phyloP scores from a whole-genome alignment of 2,888 invertebrate genomes.

The Piscicola geometra region DNA sequence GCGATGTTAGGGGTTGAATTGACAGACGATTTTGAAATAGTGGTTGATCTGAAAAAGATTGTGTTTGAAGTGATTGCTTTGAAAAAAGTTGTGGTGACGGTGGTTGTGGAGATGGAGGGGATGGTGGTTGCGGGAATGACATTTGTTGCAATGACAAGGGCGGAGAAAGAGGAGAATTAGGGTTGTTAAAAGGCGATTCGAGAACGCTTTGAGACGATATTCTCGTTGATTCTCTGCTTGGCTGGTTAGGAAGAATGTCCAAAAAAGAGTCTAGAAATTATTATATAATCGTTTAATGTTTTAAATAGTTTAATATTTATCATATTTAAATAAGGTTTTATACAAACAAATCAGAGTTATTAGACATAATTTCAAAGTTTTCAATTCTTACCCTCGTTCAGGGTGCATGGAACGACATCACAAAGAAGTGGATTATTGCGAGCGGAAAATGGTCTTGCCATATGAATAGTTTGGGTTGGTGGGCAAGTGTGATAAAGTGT shows the following conservation, averaged over 20 bases:
- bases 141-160: not conserved
- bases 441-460: not conserved
- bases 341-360: not conserved
- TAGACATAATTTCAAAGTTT: not conserved
- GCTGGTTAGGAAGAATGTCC: not conserved
- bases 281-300: not conserved
- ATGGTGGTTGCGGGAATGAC: not conserved
- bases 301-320: no score
- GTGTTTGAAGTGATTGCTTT: not conserved
- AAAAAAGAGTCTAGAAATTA: not conserved
- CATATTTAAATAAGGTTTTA: no score
- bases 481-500: not conserved
- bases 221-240: not conserved
- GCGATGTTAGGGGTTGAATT: not conserved
- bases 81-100: not conserved
- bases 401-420: not conserved
- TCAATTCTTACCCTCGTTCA: not conserved
- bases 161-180: not conserved
- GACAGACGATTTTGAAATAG: not conserved
- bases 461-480: not conserved
- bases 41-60: not conserved
- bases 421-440: not conserved
- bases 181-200: not conserved
- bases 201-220: slow-evolving; percentile 8
- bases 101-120: not conserved